Base-by-base conservation (phyloP, 2,888 invertebrate genomes). In the Lasioglossum vierecki region DNA sequence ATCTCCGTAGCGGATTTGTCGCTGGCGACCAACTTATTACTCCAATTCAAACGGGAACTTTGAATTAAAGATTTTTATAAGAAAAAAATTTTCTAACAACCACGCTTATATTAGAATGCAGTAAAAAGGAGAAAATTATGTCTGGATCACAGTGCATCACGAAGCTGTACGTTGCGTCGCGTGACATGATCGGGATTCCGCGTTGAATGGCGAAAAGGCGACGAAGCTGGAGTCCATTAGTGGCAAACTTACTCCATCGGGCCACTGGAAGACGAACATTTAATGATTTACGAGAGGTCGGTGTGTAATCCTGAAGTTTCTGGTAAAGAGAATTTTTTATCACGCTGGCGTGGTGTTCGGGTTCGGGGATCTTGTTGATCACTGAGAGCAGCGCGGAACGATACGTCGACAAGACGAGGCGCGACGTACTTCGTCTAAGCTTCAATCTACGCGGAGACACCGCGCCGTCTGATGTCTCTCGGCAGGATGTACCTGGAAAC, bases 111-210 rank as follows among this genome's bases (percentile, higher is more conserved):
- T n/a, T n/a, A n/a, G n/a, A n/a, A n/a, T n/a, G n/a, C n/a, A n/a
- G n/a, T n/a, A n/a, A n/a, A n/a, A n/a, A n/a, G n/a, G n/a, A n/a
- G n/a, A n/a, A n/a, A n/a, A n/a, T n/a, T n/a, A n/a, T n/a, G n/a
- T n/a, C 44, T 11, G 44, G 44, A 13, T 2, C 44, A 44, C 44
- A 11, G 41, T 41, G 41, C 41, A 8, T 9, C 41, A 41, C 9
- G 9, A 41, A 41, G 41, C 41, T 41, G 41, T 41, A 41, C 39
- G 8, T 39, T 2, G 0, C 41, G 41, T 41, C 9, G 9, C 41
- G 41, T 41, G 84, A 68, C 83, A 71, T 80, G 71, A 83, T 76
- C 60, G 78, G 66, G 68, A 72, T 66, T 66, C 63, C n/a, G 68
- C 60, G 60, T 82, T 60, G 46, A 15, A 13, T 8, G 39, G 46